These are phyloP conservation scores for Blastomussa wellsi DNA, from an alignment of 92 coral and sea anemone genomes.

Conservation along the genomic window DNA sequence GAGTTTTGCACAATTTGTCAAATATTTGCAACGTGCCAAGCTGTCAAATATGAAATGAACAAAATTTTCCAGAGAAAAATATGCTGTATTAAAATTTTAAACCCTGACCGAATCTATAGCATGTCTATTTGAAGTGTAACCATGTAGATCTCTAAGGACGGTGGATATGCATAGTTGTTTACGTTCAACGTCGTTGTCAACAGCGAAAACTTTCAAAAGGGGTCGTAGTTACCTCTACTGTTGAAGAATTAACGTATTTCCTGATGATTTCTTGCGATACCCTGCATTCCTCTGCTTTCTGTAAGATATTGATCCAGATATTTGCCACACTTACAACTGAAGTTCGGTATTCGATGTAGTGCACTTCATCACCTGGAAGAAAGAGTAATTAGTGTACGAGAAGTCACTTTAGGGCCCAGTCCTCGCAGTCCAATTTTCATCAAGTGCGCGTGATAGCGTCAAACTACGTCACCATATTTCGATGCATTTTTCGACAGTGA, in stretches of 20 bases:
- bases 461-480: no score
- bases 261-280: neutral
- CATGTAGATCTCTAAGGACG: neutral
- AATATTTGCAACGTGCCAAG: neutral
- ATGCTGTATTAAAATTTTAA: no score
- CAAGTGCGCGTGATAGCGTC: no score
- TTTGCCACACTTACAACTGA: neutral
- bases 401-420: neutral
- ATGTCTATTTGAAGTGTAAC: no score
- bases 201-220: no score
- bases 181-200: neutral
- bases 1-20: neutral
- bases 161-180: neutral
- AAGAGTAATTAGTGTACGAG: neutral
- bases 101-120: neutral
- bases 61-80: no score
- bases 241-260: conserved; percentile 1
- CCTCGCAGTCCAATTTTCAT: neutral
- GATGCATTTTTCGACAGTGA: no score
- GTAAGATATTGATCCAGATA: neutral
- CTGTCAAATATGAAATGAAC: neutral
- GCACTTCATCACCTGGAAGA: neutral
- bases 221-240: neutral
- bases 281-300: neutral
- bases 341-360: neutral